Evolutionary conservation across 2,888 invertebrate genomes (phyloP).

Genomic region (Drosophila peninsularis): DNA sequence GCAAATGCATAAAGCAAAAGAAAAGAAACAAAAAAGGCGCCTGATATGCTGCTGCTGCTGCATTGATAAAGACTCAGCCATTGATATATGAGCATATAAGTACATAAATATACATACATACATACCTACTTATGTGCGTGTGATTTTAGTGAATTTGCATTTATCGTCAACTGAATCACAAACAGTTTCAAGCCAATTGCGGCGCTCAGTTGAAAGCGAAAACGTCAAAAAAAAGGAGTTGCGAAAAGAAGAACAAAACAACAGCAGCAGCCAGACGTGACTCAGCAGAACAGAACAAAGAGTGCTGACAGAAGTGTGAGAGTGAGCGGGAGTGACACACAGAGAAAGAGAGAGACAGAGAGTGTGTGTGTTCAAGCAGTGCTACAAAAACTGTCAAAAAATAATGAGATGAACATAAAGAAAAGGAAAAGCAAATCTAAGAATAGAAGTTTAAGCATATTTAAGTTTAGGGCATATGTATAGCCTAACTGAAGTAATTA

Average conservation of each 20-base stretch:
- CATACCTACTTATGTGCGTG: not conserved
- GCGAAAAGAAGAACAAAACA: slow-evolving; percentile 21
- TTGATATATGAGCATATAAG: slow-evolving; percentile 28
- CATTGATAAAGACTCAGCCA: slow-evolving; percentile 42
- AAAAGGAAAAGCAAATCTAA: slow-evolving; percentile 16
- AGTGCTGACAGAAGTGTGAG: slow-evolving; percentile 3
- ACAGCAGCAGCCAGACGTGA: slow-evolving; percentile 48
- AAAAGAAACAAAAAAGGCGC: slow-evolving; percentile 30
- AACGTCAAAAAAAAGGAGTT: slow-evolving; percentile 53
- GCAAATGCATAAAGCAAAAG: slow-evolving; percentile 30
- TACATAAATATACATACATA: not conserved
- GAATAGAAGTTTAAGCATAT: not conserved
- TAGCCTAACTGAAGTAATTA: slow-evolving; percentile 8
- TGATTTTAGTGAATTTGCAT: slow-evolving; percentile 27
- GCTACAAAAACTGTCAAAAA: slow-evolving; percentile 28
- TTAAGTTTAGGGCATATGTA: no score
- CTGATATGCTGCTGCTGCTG: slow-evolving; percentile 39
- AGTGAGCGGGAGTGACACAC: not conserved
- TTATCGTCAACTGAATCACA: slow-evolving; percentile 51
- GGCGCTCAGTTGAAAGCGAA: slow-evolving; percentile 62
- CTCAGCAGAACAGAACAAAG: slow-evolving; percentile 53
- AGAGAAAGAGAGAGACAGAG: no score
- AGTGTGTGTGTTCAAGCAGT: slow-evolving; percentile 14
- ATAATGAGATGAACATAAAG: slow-evolving; percentile 12
- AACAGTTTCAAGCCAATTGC: slow-evolving; percentile 50